Percentiles rank a stretch among this genome's conserved stretches.
Evolutionary conservation across 2,888 invertebrate genomes (phyloP).

Genomic region (Malacosoma neustria): DNA sequence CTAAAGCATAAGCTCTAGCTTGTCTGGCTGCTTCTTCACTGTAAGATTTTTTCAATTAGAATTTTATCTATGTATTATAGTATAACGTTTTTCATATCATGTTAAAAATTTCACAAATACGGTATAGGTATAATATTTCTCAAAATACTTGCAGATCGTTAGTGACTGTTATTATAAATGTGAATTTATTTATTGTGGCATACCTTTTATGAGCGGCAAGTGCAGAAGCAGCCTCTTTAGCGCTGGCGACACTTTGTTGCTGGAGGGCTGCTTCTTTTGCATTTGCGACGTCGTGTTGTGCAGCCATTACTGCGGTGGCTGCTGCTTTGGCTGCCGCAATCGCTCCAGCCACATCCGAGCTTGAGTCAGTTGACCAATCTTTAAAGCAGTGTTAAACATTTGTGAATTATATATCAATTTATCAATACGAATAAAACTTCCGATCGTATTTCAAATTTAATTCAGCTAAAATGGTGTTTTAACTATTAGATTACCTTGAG

Average conservation of each 20-base stretch:
- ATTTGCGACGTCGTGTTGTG: slow-evolving; percentile 82
- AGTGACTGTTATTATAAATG: no score
- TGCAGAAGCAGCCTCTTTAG: slow-evolving; percentile 83
- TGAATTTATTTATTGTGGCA: no score
- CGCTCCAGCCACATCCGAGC: slow-evolving; percentile 81
- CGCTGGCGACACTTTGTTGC: slow-evolving; percentile 82
- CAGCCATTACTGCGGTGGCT: slow-evolving; percentile 79
- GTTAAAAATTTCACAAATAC: no score
- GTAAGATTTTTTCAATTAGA: neutral
- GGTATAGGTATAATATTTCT: no score
- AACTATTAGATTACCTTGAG: no score
- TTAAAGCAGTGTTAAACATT: slow-evolving; percentile 1
- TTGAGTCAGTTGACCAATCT: slow-evolving; percentile 50
- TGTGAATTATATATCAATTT: neutral
- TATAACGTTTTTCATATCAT: neutral
- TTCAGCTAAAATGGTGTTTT: no score
- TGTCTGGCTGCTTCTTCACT: slow-evolving; percentile 80
- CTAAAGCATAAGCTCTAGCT: slow-evolving; percentile 79
- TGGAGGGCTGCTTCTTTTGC: slow-evolving; percentile 82
- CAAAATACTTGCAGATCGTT: no score
- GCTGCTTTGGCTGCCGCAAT: slow-evolving; percentile 85
- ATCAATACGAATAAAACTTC: neutral
- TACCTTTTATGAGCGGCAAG: slow-evolving; percentile 75
- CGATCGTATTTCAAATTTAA: neutral
- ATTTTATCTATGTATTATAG: no score